phyloP scores from a whole-genome alignment of 1,140 invertebrate genomes.

The Heterodera schachtii region DNA sequence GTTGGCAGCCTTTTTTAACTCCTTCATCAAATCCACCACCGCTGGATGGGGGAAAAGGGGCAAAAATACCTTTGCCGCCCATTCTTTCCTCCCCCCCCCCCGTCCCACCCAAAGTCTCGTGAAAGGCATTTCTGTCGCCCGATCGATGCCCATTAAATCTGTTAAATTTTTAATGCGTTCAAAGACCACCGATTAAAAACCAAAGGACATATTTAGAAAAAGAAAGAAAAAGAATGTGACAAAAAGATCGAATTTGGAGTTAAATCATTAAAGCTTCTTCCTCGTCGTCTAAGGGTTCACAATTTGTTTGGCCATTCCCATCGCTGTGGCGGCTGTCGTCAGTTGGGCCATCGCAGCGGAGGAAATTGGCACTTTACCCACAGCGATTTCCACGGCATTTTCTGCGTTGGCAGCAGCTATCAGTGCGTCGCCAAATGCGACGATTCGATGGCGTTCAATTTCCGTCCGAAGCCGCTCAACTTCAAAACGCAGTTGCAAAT shows the following conservation, averaged over 20 bases:
- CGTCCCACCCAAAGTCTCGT: too few species aligned
- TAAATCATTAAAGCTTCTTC: not conserved
- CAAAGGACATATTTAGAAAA: not conserved
- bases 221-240: not conserved
- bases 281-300: not conserved
- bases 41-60: not conserved
- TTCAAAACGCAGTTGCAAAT: slow-evolving; percentile 73
- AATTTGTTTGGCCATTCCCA: not conserved
- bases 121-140: too few species aligned
- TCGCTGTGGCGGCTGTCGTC: not conserved
- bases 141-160: not conserved
- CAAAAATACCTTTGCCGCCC: too few species aligned
- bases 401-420: not conserved
- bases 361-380: not conserved
- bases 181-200: not conserved
- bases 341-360: not conserved
- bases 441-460: slow-evolving; percentile 67
- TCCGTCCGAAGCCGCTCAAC: slow-evolving; percentile 72
- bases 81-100: too few species aligned
- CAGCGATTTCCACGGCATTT: not conserved
- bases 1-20: not conserved
- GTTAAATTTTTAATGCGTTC: not conserved
- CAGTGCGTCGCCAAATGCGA: slow-evolving; percentile 34
- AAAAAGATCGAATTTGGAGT: not conserved
- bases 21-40: too few species aligned